phyloP scores from a whole-genome alignment of 2,113 vertebrate species.

The Micronycteris hirsuta region DNA sequence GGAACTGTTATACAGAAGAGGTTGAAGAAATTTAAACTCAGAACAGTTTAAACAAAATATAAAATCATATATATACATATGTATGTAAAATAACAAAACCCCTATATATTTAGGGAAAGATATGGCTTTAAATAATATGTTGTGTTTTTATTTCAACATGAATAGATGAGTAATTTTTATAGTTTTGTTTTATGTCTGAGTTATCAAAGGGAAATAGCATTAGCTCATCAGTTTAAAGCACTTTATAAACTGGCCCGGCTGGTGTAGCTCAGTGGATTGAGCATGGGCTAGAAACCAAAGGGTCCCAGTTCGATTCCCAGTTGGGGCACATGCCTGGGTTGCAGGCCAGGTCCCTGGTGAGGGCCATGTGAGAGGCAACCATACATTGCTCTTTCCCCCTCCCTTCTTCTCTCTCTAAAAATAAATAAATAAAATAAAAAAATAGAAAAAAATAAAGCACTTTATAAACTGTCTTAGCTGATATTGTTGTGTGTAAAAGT shows the following conservation, averaged over 20 bases:
- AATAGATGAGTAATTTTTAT: not conserved
- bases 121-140: not conserved
- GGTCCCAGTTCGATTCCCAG: too few relatives aligned
- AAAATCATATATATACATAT: not conserved
- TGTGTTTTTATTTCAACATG: not conserved
- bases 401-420: too few relatives aligned
- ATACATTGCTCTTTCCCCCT: too few relatives aligned
- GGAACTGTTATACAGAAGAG: not conserved
- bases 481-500: not conserved
- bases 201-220: not conserved
- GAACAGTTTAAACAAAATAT: not conserved
- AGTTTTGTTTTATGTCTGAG: not conserved
- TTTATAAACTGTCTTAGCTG: not conserved
- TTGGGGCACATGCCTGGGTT: too few relatives aligned
- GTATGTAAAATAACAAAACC: not conserved
- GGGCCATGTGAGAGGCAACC: too few relatives aligned
- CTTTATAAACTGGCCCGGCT: too few relatives aligned
- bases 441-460: too few relatives aligned
- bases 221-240: not conserved
- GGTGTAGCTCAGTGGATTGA: too few relatives aligned
- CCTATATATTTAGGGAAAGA: not conserved
- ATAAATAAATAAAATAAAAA: too few relatives aligned
- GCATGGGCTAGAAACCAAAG: too few relatives aligned
- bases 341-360: too few relatives aligned
- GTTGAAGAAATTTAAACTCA: not conserved